Evolutionary conservation across 1,140 invertebrate genomes (phyloP).

Genomic region (Drosophila watanabei): DNA sequence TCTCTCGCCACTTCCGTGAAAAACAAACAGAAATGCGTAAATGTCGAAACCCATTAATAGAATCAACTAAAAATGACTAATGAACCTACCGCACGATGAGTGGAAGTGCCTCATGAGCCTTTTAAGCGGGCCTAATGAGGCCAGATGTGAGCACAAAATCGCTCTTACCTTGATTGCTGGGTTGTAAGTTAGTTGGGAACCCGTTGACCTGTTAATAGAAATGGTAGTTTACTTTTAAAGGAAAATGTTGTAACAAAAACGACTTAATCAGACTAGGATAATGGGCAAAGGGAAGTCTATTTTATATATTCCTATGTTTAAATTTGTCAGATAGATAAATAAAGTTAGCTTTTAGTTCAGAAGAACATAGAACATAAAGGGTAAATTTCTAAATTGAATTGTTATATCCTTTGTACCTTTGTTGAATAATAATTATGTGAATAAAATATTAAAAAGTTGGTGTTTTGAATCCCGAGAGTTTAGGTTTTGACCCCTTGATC

Average conservation of each 20-base stretch:
- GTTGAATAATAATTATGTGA: too few relatives aligned
- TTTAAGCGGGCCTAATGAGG: constrained; percentile 29
- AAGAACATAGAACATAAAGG: too few relatives aligned
- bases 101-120: constrained; percentile 52
- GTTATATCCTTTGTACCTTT: too few relatives aligned
- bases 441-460: too few relatives aligned
- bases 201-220: constrained; percentile 18
- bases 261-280: too few relatives aligned
- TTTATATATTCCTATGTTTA: too few relatives aligned
- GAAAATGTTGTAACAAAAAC: background rate
- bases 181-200: constrained; percentile 12
- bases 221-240: constrained; percentile 5
- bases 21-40: constrained; percentile 75
- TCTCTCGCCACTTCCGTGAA: constrained; percentile 72
- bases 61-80: constrained; percentile 80
- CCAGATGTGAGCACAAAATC: constrained; percentile 21
- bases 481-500: background rate
- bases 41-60: constrained; percentile 79
- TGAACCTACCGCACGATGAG: constrained; percentile 43
- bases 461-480: too few relatives aligned
- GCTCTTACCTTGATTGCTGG: constrained; percentile 17
- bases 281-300: background rate
- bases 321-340: too few relatives aligned
- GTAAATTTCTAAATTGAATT: too few relatives aligned
- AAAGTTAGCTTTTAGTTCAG: too few relatives aligned